These are phyloP conservation scores for Steinernema khuongi DNA, from an alignment of 1,140 invertebrate species.

Conservation along the genomic window DNA sequence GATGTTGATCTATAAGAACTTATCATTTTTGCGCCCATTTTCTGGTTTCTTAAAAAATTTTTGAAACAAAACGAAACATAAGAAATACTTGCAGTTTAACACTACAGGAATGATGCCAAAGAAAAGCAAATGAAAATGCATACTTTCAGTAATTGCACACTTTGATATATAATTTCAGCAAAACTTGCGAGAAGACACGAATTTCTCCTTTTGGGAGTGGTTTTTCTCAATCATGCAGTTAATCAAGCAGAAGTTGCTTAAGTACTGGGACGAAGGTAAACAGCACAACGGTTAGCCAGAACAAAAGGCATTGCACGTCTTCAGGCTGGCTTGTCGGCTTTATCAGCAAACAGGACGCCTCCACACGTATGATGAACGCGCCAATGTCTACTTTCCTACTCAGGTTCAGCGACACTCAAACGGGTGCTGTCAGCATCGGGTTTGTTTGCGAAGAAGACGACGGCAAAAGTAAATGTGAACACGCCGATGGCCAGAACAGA, in stretches of 20 bases:
- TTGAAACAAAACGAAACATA: background rate
- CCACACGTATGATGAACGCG: conserved; percentile 44
- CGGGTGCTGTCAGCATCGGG: conserved; percentile 57
- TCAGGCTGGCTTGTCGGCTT: conserved; percentile 57
- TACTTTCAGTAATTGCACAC: too few relatives aligned
- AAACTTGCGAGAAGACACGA: conserved; percentile 55
- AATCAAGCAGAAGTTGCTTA: conserved; percentile 57
- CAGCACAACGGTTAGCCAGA: conserved; percentile 11
- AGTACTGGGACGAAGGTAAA: conserved; percentile 57
- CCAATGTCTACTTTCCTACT: conserved; percentile 48
- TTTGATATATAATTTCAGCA: conserved; percentile 46
- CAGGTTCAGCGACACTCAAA: conserved; percentile 57
- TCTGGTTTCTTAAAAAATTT: too few relatives aligned
- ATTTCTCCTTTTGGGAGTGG: conserved; percentile 59
- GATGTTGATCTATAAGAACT: background rate
- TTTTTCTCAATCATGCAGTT: conserved; percentile 59
- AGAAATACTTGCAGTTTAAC: background rate
- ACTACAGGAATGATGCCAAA: background rate
- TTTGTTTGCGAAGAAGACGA: conserved; percentile 58
- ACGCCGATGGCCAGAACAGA: background rate
- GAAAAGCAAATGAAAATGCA: too few relatives aligned
- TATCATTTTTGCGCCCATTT: too few relatives aligned
- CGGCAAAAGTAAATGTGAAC: conserved; percentile 38
- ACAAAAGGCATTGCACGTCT: conserved; percentile 18
- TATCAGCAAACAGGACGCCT: conserved; percentile 56